Evolutionary conservation across 2,113 vertebrate species (phyloP).

Genomic region (Spea multiplicata): DNA sequence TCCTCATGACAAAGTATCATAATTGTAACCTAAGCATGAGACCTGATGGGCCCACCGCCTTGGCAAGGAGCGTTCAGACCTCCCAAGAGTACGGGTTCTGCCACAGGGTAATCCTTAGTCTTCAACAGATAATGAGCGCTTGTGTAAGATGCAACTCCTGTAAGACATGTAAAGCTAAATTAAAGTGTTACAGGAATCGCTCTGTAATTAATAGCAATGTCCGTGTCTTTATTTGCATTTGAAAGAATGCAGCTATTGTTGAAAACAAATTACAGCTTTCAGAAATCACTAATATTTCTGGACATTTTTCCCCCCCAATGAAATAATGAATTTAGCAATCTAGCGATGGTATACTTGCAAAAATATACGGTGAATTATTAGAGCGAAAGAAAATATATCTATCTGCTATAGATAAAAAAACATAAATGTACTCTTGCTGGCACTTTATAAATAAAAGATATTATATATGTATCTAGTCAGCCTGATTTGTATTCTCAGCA

Average conservation of each 20-base stretch:
- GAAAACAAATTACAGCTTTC: neutral
- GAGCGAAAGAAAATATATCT: no score
- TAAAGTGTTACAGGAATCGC: neutral
- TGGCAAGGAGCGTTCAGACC: neutral
- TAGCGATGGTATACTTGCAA: no score
- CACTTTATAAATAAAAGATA: no score
- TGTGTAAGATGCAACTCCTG: neutral
- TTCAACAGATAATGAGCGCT: conserved; percentile 9
- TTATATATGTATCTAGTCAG: no score
- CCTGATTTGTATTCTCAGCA: no score
- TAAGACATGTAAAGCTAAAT: neutral
- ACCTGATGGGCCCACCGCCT: neutral
- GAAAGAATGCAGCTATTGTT: neutral
- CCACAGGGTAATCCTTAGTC: conserved; percentile 9
- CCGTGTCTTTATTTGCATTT: neutral
- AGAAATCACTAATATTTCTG: neutral
- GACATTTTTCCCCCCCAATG: no score
- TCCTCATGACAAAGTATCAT: no score
- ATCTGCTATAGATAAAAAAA: no score
- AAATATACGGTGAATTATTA: no score
- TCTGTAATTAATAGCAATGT: neutral
- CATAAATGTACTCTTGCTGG: no score
- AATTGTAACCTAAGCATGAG: conserved; percentile 16
- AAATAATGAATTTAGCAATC: no score
- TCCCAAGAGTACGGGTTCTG: conserved; percentile 1